Conservation (phyloP, 1,140 invertebrate genomes). For the Lethrus apterus region DNA sequence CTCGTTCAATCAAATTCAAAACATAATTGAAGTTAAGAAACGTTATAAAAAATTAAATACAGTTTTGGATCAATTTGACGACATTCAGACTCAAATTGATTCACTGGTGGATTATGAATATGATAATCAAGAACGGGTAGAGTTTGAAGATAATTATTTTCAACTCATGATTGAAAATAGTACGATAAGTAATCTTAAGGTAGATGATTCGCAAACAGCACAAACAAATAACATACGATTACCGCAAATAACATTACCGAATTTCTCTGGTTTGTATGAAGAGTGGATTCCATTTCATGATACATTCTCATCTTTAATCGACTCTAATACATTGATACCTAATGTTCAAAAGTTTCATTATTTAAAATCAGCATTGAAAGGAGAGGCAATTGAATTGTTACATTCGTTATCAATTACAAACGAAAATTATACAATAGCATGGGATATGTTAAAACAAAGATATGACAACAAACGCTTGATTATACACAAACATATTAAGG, state of each 20-base stretch:
- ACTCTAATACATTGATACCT: conserved; percentile 22
- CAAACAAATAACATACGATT: background rate
- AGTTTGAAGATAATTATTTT: conserved; percentile 2
- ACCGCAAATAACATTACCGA: conserved; percentile 25
- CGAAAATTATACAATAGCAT: conserved; percentile 34
- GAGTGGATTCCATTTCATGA: conserved; percentile 31
- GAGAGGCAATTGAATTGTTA: conserved; percentile 30
- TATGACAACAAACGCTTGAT: conserved; percentile 37
- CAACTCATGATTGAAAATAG: background rate
- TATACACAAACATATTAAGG: conserved; percentile 34
- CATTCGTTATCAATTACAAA: conserved; percentile 30
- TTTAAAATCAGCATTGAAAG: conserved; percentile 27
- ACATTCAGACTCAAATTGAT: background rate
- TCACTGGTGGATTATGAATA: background rate
- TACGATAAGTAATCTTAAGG: background rate
- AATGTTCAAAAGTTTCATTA: conserved; percentile 33
- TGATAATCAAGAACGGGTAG: background rate
- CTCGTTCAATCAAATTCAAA: no score
- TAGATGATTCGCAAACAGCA: background rate
- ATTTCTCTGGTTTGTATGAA: conserved; percentile 28
- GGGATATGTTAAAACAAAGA: conserved; percentile 31
- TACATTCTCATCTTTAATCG: conserved; percentile 27
- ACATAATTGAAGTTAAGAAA: conserved; percentile 8
- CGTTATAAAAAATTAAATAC: background rate
- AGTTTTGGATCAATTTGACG: background rate